Evolutionary conservation across 64 coral and sea anemone genomes (phyloP).

Genomic region (Pocillopora damicornis): DNA sequence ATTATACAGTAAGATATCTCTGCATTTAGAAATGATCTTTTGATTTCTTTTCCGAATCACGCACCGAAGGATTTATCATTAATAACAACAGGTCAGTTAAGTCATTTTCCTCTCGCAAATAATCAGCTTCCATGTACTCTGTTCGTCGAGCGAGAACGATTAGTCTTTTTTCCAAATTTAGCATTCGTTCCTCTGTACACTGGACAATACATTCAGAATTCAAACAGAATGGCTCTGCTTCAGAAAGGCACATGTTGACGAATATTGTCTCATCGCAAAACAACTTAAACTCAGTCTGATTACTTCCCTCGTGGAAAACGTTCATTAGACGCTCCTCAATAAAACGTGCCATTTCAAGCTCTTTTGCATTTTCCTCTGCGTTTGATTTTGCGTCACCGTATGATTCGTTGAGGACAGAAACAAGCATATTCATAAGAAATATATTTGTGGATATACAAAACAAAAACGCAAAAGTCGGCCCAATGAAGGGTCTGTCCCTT

Average conservation of each 20-base stretch:
- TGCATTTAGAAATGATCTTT: no score
- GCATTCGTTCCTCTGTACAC: slow-evolving; percentile 1
- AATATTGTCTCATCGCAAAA: slow-evolving; percentile 8
- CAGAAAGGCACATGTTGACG: slow-evolving; percentile 14
- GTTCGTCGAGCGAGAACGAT: slow-evolving; percentile 6
- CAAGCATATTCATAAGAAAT: slow-evolving; percentile 56
- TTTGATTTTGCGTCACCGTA: slow-evolving; percentile 31
- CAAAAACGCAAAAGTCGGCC: slow-evolving; percentile 43
- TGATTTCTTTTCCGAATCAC: no score
- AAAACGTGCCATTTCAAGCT: slow-evolving; percentile 59
- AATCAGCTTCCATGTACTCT: neutral
- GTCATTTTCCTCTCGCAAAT: neutral
- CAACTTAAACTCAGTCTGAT: neutral
- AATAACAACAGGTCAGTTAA: neutral
- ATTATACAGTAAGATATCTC: no score
- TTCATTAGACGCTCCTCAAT: slow-evolving; percentile 25
- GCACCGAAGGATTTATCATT: no score
- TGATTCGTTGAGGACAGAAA: slow-evolving; percentile 49
- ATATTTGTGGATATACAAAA: slow-evolving; percentile 32
- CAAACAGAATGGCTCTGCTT: slow-evolving; percentile 22
- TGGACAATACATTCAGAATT: slow-evolving; percentile 22
- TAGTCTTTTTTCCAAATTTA: neutral
- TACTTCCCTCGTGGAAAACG: neutral
- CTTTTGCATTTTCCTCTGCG: slow-evolving; percentile 18
- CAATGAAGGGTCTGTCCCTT: slow-evolving; percentile 21